A percentile compares a stretch with the other conserved stretches of the same genome.
Evolutionary conservation across 2,888 invertebrate genomes (phyloP).

Genomic region (Acleris cristana): DNA sequence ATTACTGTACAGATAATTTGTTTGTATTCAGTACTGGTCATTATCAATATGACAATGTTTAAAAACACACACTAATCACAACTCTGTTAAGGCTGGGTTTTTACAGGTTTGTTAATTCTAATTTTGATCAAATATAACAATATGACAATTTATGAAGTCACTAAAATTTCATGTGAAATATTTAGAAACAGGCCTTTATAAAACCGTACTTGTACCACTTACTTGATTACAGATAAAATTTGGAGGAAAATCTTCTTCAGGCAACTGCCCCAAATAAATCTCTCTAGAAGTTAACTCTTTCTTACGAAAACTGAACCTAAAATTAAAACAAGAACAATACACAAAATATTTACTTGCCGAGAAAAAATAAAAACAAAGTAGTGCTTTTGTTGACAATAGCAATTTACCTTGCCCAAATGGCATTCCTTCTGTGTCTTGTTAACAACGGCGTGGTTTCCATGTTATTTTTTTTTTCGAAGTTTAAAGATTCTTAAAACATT

Average conservation of each 20-base stretch:
- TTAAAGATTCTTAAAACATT: background rate
- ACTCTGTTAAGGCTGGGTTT: too few relatives aligned
- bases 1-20: too few relatives aligned
- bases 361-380: conserved; percentile 12
- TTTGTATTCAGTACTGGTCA: too few relatives aligned
- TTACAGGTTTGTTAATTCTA: too few relatives aligned
- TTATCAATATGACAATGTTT: too few relatives aligned
- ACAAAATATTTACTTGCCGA: background rate
- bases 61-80: too few relatives aligned
- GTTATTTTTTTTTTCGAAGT: conserved; percentile 32
- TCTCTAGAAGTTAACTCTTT: conserved; percentile 90
- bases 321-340: conserved; percentile 6
- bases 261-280: conserved; percentile 89
- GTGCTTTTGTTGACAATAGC: background rate
- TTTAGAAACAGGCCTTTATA: too few relatives aligned
- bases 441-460: conserved; percentile 79
- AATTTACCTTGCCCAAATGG: conserved; percentile 77
- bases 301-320: conserved; percentile 86
- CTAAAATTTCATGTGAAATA: too few relatives aligned
- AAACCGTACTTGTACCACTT: conserved; percentile 43
- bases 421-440: conserved; percentile 68
- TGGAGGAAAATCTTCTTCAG: conserved; percentile 93
- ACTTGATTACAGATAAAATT: conserved; percentile 98
- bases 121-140: too few relatives aligned
- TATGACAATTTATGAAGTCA: too few relatives aligned